Base-by-base conservation (phyloP, 2,113 vertebrate genomes). In the Serilophus lunatus region DNA sequence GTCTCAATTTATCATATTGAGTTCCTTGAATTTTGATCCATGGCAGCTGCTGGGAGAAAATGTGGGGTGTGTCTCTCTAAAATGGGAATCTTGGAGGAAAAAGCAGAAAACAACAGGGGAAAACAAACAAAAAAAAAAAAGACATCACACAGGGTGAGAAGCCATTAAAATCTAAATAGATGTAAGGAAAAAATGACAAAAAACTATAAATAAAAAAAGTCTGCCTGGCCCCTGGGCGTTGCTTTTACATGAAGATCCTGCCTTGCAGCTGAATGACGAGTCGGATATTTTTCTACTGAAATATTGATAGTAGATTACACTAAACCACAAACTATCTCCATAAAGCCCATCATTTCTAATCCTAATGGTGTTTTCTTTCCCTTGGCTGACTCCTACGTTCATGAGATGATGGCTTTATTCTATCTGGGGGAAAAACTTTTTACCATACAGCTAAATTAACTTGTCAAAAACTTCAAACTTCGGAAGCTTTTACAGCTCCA, bases 401-500 rank as follows among this genome's bases (percentile, higher is more conserved):
- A 96, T 93, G 97, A 97, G 97, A 96, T 95, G 97, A 98, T 97
- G 97, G 96, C 96, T 98, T 96, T 96, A 94, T 97, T 97, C 97
- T 95, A 68, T 98, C 97, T 97, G 72, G 96, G 97, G 98, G 97
- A 95, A 96, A 97, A 98, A 98, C 97, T 98, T 98, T 92, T 97
- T 97, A 97, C 93, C 97, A 96, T 97, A 91, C 95, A 95, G 98
- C 97, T 97, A 98, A 98, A 98, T 98, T 98, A 98, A 98, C 97
- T 97, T 98, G 98, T 98, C 98, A 98, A 96, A 42, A 98, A 97
- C 97, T 97, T 98, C 98, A 97, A 98, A 98, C 98, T 97, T 98
- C 89, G 97, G 98, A 98, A 98, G 98, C 98, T 98, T 98, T 98
- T 98, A 98, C 96, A 97, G 97, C 97, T 97, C 92, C 63, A 97